A percentile compares a stretch with the other conserved stretches of the same genome.
These are phyloP conservation scores for Penaeus japonicus DNA, from an alignment of 1,140 invertebrate species.

Conservation along the genomic window DNA sequence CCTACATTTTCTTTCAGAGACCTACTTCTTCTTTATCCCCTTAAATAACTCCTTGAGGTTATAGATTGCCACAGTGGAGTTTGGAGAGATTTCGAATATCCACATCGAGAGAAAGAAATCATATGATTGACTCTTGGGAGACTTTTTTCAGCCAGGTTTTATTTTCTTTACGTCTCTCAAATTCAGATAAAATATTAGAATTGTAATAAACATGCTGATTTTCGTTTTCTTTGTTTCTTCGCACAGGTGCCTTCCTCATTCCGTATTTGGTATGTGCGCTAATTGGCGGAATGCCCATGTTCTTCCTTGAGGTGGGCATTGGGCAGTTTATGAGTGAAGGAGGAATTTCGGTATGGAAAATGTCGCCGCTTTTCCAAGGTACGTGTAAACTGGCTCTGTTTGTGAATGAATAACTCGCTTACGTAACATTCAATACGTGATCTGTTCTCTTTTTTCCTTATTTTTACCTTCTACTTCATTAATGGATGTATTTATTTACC, in stretches of 20 bases:
- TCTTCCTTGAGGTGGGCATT: conserved; percentile 71
- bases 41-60: too few species aligned
- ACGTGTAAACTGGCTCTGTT: neutral
- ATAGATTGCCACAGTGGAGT: too few species aligned
- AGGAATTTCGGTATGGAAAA: conserved; percentile 67
- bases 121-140: too few species aligned
- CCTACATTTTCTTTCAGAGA: too few species aligned
- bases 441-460: too few species aligned
- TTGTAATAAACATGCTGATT: too few species aligned
- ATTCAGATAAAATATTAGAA: too few species aligned
- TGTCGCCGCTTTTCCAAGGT: conserved; percentile 67
- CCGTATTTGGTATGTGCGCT: conserved; percentile 70
- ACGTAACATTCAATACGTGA: neutral
- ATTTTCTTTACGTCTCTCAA: too few species aligned
- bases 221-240: neutral
- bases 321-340: conserved; percentile 67
- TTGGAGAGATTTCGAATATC: too few species aligned
- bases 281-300: conserved; percentile 70
- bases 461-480: neutral
- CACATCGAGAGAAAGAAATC: too few species aligned
- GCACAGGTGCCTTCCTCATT: conserved; percentile 70
- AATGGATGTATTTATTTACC: neutral
- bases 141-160: too few species aligned
- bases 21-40: too few species aligned
- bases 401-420: neutral